A percentile compares a stretch with the other conserved stretches of the same genome.
Conservation (phyloP, 2,888 invertebrate species). For the Acheta domesticus region DNA sequence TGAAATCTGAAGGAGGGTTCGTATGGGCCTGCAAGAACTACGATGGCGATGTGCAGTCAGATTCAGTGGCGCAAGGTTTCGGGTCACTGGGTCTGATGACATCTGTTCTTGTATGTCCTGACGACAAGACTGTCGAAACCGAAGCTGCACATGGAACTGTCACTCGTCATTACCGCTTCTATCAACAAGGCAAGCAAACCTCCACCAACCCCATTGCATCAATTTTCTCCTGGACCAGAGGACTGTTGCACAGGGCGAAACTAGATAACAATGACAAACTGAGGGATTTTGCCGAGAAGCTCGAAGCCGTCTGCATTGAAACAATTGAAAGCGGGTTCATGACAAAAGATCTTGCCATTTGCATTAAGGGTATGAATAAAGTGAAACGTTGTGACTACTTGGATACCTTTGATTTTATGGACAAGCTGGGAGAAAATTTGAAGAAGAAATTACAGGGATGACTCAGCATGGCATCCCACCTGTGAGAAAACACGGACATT, state of each 20-base stretch:
- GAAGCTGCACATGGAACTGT: constrained; percentile 99
- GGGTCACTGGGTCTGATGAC: constrained; percentile 98
- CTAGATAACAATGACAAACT: constrained; percentile 79
- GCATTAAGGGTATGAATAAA: constrained; percentile 88
- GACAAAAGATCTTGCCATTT: constrained; percentile 99
- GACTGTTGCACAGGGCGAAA: constrained; percentile 89
- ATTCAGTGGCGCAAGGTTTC: constrained; percentile 95
- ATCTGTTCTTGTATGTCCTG: constrained; percentile 92
- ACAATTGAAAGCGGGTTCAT: constrained; percentile 93
- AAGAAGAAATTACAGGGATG: constrained; percentile 50
- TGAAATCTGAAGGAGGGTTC: constrained; percentile 98
- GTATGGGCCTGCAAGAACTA: constrained; percentile 99
- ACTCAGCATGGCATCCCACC: too few species aligned
- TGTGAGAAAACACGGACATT: too few species aligned
- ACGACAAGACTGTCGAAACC: constrained; percentile 96
- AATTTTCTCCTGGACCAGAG: constrained; percentile 97
- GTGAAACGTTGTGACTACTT: constrained; percentile 78
- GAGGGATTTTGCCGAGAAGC: constrained; percentile 73
- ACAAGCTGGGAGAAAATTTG: constrained; percentile 90
- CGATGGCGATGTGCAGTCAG: constrained; percentile 98
- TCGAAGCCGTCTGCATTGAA: constrained; percentile 88
- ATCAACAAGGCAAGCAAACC: constrained; percentile 94
- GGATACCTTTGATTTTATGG: constrained; percentile 95
- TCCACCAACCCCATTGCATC: constrained; percentile 99
- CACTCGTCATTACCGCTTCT: constrained; percentile 82